Percentiles rank a stretch among this genome's conserved stretches.
Conservation (phyloP, 2,888 invertebrate species). For the Dryadula phaetusa region DNA sequence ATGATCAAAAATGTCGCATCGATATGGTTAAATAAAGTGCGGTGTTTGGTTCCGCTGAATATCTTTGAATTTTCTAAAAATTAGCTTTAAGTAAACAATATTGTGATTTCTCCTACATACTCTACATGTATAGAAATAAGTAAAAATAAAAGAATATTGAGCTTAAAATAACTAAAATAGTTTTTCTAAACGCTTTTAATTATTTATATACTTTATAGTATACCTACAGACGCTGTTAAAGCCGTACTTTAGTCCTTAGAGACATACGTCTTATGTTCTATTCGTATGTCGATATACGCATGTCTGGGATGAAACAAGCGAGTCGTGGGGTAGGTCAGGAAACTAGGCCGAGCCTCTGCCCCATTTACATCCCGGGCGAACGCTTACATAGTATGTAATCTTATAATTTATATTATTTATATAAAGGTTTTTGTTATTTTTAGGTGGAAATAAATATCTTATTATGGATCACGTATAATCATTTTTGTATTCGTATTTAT, state of each 20-base stretch:
- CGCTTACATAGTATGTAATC: constrained; percentile 17
- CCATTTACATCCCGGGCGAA: constrained; percentile 39
- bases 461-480: not conserved
- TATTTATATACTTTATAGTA: too few species aligned
- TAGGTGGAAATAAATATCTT: not conserved
- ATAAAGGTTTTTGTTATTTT: constrained; percentile 2
- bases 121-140: too few species aligned
- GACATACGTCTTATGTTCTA: not conserved
- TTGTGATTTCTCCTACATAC: too few species aligned
- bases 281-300: constrained; percentile 26
- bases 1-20: not conserved
- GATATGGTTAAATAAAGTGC: not conserved
- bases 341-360: constrained; percentile 57
- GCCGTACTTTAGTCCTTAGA: not conserved
- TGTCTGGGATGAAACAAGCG: constrained; percentile 47
- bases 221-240: not conserved
- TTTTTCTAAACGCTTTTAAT: too few species aligned
- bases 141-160: not conserved
- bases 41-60: not conserved
- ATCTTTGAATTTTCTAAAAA: not conserved
- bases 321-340: constrained; percentile 75
- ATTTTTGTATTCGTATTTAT: not conserved
- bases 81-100: too few species aligned
- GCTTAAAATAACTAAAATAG: too few species aligned
- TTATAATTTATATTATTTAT: constrained; percentile 28